phyloP scores from a whole-genome alignment of 1,140 invertebrate species.

The Drosophila obscura region DNA sequence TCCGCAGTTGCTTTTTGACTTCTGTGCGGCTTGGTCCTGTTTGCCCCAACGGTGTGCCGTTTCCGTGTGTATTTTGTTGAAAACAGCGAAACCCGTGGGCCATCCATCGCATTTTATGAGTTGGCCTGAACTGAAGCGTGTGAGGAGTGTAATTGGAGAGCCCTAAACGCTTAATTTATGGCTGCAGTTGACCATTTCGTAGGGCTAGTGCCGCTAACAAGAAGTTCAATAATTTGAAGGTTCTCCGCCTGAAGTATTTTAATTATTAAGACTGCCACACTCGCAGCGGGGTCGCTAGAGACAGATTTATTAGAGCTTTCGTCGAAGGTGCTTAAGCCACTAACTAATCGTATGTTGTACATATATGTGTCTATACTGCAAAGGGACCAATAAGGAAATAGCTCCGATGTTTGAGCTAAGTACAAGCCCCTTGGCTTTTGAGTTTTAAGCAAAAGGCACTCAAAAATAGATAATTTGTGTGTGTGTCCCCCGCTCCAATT shows the following conservation, averaged over 20 bases:
- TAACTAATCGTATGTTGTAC: too few relatives aligned
- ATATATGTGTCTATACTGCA: too few relatives aligned
- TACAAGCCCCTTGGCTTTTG: too few relatives aligned
- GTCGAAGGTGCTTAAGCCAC: too few relatives aligned
- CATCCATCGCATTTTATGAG: constrained; percentile 5
- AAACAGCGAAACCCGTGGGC: constrained; percentile 17
- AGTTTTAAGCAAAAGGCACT: constrained; percentile 9
- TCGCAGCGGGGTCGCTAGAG: too few relatives aligned
- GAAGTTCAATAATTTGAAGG: constrained; percentile 73
- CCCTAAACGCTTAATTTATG: constrained; percentile 41
- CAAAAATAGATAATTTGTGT: constrained; percentile 11
- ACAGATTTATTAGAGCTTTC: constrained; percentile 8
- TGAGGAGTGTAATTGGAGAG: constrained; percentile 38
- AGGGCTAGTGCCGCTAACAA: constrained; percentile 23
- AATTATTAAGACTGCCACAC: constrained; percentile 53
- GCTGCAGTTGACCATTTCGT: constrained; percentile 29
- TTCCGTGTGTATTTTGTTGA: constrained; percentile 45
- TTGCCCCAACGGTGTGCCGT: background rate
- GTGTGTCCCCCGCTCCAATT: constrained; percentile 11
- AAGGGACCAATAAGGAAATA: too few relatives aligned
- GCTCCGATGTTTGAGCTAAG: too few relatives aligned
- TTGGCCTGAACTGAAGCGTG: constrained; percentile 1
- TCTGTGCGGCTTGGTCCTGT: constrained; percentile 65
- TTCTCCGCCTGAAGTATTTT: constrained; percentile 42
- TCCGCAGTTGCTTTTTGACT: constrained; percentile 76